These are phyloP conservation scores for Cephus sareptanus DNA, from an alignment of 2,888 invertebrate genomes.

Conservation along the genomic window DNA sequence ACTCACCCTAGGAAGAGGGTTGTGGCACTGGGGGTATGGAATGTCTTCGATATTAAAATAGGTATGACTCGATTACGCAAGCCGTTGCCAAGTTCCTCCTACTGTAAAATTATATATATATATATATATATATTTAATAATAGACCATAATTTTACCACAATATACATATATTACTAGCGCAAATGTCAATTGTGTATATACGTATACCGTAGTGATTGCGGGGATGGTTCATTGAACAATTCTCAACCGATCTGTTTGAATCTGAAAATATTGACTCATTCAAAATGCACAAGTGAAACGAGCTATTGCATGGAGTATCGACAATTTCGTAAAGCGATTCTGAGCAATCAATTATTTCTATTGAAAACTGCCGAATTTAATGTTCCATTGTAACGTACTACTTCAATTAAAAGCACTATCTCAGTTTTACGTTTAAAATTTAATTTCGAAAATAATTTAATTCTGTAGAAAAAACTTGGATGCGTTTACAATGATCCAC, in stretches of 20 bases:
- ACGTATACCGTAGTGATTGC: too few relatives aligned
- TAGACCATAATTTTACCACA: too few relatives aligned
- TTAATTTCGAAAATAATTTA: not conserved
- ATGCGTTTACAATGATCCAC: not conserved
- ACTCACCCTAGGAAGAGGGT: not conserved
- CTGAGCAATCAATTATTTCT: not conserved
- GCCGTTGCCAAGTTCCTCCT: not conserved
- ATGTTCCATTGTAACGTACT: not conserved
- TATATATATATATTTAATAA: too few relatives aligned
- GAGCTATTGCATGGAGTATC: not conserved
- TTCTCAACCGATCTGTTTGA: too few relatives aligned
- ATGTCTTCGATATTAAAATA: slow-evolving; percentile 12
- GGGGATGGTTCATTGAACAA: too few relatives aligned
- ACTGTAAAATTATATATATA: too few relatives aligned
- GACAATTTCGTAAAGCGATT: not conserved
- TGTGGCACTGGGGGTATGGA: not conserved
- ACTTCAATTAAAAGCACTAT: not conserved
- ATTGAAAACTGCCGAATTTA: not conserved
- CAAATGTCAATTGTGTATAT: too few relatives aligned
- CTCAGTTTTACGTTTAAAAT: not conserved
- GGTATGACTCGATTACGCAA: slow-evolving; percentile 10
- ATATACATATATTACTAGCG: too few relatives aligned
- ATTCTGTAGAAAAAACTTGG: not conserved
- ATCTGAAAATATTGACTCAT: not conserved
- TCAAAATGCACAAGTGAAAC: not conserved